Base-by-base conservation (phyloP, 2,797 vertebrate species). In the Tauraco hartlaubi region DNA sequence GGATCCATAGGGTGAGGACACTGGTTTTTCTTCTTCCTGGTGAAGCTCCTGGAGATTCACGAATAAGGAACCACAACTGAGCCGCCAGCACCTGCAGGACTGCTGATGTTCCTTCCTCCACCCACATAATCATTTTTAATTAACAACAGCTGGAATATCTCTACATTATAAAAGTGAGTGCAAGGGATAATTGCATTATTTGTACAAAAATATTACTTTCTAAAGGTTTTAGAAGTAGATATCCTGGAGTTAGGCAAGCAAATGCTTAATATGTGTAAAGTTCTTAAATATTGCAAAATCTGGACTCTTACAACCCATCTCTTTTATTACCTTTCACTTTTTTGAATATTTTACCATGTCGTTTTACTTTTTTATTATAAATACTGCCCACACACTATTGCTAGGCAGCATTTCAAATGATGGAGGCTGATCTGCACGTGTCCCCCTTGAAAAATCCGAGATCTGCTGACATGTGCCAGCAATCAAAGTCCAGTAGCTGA, bases 321-420 rank as follows among this genome's bases (percentile, higher is more conserved):
- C 52, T 84, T 74, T 9, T 63, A 75, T 59, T 64, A 69, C 21
- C 28, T 79, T 80, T 77, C 55, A 31, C 68, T 96, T 94, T 76
- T 85, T 85, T 41, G 12, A 91, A 73, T 95, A 83, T 92, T 95
- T 97, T 82, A 83, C 33, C 26, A 9, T 29, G 29, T n/a, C 69
- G 54, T 52, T 95, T 96, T 26, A 54, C 92, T 81, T 72, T 95
- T 90, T 90, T 76, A 92, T 94, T 63, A 87, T 49, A 88, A 79
- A 85, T 63, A 71, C 55, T 72, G 44, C 74, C 85, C 67, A 62
- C 39, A 58, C 29, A 44, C 28, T 92, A 86, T 58, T 90, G 77
- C 61, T 58, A 93, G 48, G 94, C 91, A 96, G 73, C 44, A 81
- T 87, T 84, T 90, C 77, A 85, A 92, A 49, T 28, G 56, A 87